Evolutionary conservation across 1,140 invertebrate genomes (phyloP).

Genomic region (Ctenoplectra terminalis): DNA sequence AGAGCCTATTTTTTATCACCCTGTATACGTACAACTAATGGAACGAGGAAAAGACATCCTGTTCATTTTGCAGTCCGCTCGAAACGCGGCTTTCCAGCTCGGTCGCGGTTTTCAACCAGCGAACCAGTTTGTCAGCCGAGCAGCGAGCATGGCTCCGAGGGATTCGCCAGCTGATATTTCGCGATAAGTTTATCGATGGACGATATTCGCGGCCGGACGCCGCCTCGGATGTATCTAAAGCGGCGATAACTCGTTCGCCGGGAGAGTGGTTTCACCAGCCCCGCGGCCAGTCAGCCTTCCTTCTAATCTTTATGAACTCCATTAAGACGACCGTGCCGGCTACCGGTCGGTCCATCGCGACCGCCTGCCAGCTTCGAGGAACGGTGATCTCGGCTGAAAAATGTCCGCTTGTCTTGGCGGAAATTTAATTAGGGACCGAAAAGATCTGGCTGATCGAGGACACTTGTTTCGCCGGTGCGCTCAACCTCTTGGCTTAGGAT

Average conservation of each 20-base stretch:
- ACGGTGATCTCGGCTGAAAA: no score
- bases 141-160: slow-evolving; percentile 39
- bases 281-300: slow-evolving; percentile 50
- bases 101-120: slow-evolving; percentile 28
- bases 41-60: not conserved
- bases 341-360: slow-evolving; percentile 45
- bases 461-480: no score
- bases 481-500: no score
- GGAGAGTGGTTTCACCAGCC: slow-evolving; percentile 64
- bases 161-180: slow-evolving; percentile 61
- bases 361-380: no score
- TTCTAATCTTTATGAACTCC: slow-evolving; percentile 70
- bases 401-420: no score
- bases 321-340: slow-evolving; percentile 63
- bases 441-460: no score
- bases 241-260: slow-evolving; percentile 63
- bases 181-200: slow-evolving; percentile 67
- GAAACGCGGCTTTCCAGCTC: slow-evolving; percentile 38
- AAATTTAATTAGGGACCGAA: no score
- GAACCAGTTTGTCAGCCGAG: slow-evolving; percentile 57
- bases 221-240: slow-evolving; percentile 59
- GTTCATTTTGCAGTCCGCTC: slow-evolving; percentile 17
- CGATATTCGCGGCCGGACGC: slow-evolving; percentile 60
- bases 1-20: no score
- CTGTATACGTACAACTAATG: not conserved